These are phyloP conservation scores for Hemicordylus capensis DNA, from an alignment of 2,113 vertebrate species.

Conservation along the genomic window DNA sequence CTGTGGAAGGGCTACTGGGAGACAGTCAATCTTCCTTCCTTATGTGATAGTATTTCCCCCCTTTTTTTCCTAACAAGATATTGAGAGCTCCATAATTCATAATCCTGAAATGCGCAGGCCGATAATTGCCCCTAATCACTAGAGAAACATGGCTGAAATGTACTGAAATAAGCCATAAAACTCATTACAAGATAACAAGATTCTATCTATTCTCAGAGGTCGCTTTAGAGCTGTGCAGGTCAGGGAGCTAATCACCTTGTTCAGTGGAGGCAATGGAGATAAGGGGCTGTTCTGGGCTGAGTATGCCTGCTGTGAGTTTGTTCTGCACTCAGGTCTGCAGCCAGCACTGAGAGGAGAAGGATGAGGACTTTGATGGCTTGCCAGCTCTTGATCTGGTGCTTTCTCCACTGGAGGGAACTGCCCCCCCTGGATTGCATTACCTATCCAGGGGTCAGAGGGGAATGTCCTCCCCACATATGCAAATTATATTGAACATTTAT, in stretches of 20 bases:
- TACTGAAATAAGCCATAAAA: constrained; percentile 82
- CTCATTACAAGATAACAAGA: constrained; percentile 84
- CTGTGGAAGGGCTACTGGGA: constrained; percentile 32
- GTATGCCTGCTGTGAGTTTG: neutral
- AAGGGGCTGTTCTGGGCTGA: neutral
- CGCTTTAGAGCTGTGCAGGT: constrained; percentile 67
- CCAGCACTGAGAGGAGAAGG: fast-evolving
- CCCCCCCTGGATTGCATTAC: no score
- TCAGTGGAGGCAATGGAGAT: constrained; percentile 46
- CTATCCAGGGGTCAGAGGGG: no score
- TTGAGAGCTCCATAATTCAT: constrained; percentile 72
- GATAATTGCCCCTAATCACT: constrained; percentile 80
- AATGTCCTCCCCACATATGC: no score
- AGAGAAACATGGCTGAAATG: constrained; percentile 77
- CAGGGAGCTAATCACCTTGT: constrained; percentile 77
- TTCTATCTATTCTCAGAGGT: constrained; percentile 79
- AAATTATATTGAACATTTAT: no score
- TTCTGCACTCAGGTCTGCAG: neutral
- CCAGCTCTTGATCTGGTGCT: no score
- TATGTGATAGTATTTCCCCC: constrained; percentile 28
- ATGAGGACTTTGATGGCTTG: neutral
- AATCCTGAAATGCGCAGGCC: constrained; percentile 72
- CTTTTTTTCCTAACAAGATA: neutral
- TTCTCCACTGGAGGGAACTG: no score
- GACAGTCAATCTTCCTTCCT: constrained; percentile 55